Conservation (phyloP, 2,797 vertebrate species). For the Ctenosaura bakeri region DNA sequence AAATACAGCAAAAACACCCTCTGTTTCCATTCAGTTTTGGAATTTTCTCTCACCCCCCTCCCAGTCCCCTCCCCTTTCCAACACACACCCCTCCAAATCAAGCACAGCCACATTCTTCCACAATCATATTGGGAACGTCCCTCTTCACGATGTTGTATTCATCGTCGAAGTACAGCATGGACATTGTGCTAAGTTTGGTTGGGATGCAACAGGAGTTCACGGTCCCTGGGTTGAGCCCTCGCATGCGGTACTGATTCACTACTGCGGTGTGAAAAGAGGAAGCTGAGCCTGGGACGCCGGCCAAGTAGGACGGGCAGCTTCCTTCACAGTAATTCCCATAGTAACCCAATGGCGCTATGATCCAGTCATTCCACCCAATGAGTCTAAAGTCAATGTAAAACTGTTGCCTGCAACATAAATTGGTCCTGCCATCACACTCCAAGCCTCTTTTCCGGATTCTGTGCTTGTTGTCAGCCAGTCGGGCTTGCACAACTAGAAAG, state of each 20-base stretch:
- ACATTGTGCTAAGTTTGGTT: constrained; percentile 99
- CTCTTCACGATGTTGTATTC: constrained; percentile 99
- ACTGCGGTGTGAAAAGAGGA: constrained; percentile 98
- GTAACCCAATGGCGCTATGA: constrained; percentile 98
- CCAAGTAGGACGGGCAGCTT: constrained; percentile 97
- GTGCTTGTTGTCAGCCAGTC: constrained; percentile 91
- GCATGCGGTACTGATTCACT: constrained; percentile 98
- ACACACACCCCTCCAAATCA: constrained; percentile 81
- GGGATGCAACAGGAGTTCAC: constrained; percentile 99
- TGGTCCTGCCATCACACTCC: constrained; percentile 94
- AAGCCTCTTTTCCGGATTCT: constrained; percentile 96
- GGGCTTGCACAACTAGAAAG: constrained; percentile 94
- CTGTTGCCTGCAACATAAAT: constrained; percentile 97
- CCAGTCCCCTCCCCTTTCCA: constrained; percentile 46
- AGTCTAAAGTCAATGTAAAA: constrained; percentile 99
- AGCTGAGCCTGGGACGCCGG: constrained; percentile 93
- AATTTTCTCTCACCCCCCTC: constrained; percentile 57
- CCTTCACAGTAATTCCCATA: constrained; percentile 99
- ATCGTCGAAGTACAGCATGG: constrained; percentile 99
- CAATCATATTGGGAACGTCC: constrained; percentile 99
- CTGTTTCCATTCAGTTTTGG: constrained; percentile 72
- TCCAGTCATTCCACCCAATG: constrained; percentile 99
- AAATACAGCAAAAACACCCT: constrained; percentile 74
- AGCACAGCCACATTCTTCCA: constrained; percentile 98
- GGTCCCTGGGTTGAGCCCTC: constrained; percentile 94